Conservation (phyloP, 2,797 vertebrate genomes). For the Danio aesculapii region DNA sequence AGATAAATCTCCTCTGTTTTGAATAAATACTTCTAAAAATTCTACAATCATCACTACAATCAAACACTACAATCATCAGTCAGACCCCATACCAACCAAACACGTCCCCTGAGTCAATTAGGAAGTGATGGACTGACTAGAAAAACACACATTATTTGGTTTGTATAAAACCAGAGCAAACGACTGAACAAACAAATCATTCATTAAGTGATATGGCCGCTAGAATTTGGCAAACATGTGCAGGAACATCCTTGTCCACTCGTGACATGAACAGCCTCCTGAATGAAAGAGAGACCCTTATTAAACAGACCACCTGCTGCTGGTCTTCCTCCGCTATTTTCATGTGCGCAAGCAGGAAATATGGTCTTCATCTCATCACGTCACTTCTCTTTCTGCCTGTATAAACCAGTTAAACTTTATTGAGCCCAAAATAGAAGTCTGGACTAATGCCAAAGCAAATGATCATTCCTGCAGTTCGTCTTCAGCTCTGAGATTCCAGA, state of each 20-base stretch:
- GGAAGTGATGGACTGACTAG: constrained; percentile 57
- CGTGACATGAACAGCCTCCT: neutral
- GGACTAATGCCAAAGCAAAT: constrained; percentile 20
- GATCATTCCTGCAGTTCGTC: constrained; percentile 1
- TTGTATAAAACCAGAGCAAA: constrained; percentile 21
- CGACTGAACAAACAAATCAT: constrained; percentile 10
- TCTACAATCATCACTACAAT: constrained; percentile 60
- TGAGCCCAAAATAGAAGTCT: constrained; percentile 4
- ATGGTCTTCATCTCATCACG: constrained; percentile 15
- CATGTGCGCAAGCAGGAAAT: neutral
- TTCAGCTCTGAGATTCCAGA: constrained; percentile 5
- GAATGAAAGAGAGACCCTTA: constrained; percentile 35
- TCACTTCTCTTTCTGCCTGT: constrained; percentile 3
- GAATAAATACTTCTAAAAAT: no score
- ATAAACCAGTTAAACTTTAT: neutral
- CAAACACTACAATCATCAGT: constrained; percentile 65
- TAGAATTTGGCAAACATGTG: constrained; percentile 3
- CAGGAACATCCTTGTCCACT: neutral
- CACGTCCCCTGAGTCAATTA: constrained; percentile 75
- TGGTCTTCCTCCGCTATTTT: constrained; percentile 29
- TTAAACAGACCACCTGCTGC: constrained; percentile 51
- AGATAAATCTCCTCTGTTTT: no score
- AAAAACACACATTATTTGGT: constrained; percentile 18
- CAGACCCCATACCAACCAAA: constrained; percentile 93
- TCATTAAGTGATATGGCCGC: neutral